phyloP scores from a whole-genome alignment of 1,140 invertebrate genomes.

The Neelides sp. region DNA sequence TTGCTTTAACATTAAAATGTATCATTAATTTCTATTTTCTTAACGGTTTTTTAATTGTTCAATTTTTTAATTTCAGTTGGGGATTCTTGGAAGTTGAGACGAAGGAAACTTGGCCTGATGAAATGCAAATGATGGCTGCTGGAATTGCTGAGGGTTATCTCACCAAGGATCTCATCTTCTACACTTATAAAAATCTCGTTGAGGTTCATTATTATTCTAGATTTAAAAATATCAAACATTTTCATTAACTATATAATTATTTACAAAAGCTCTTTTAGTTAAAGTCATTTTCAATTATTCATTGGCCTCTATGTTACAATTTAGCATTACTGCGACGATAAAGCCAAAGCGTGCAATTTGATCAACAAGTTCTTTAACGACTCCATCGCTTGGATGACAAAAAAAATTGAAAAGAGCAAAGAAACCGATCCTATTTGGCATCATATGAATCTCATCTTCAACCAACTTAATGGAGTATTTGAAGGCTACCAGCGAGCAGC shows the following conservation, averaged over 20 bases:
- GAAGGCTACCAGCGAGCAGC: conserved; percentile 54
- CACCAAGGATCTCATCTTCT: conserved; percentile 65
- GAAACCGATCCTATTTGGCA: conserved; percentile 60
- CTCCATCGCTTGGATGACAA: conserved; percentile 49
- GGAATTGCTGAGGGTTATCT: conserved; percentile 73
- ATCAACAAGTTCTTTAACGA: conserved; percentile 51
- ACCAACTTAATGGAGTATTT: conserved; percentile 53
- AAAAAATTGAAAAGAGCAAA: conserved; percentile 40
- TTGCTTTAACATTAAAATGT: neutral
- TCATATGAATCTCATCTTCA: conserved; percentile 58
- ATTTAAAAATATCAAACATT: neutral
- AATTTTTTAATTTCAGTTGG: conserved; percentile 43
- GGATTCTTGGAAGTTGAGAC: conserved; percentile 66
- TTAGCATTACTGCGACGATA: conserved; percentile 48
- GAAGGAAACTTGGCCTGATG: conserved; percentile 52
- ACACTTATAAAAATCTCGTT: conserved; percentile 66
- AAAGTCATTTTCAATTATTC: neutral
- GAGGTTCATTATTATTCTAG: conserved; percentile 32
- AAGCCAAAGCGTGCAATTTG: conserved; percentile 52
- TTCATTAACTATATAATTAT: neutral
- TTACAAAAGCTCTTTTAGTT: neutral
- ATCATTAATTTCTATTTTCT: conserved; percentile 3
- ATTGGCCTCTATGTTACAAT: neutral
- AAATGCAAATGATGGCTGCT: conserved; percentile 73
- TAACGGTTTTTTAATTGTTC: neutral